Conservation (phyloP, 2,113 vertebrate species). For the Hepsetus odoe region DNA sequence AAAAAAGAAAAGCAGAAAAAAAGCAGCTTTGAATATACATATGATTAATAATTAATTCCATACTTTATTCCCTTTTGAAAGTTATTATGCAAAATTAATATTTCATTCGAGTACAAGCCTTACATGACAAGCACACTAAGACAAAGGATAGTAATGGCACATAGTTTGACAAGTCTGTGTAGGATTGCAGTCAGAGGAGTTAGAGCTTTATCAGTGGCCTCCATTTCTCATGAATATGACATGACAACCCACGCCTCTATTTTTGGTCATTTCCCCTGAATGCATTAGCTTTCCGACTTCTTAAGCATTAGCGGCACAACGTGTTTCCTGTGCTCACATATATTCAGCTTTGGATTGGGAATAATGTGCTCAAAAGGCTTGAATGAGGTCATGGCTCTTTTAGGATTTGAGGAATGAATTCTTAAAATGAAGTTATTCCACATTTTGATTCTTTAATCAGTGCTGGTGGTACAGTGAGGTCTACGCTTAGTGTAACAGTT, state of each 20-base stretch:
- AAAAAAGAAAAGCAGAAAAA: slow-evolving; percentile 63
- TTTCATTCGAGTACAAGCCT: slow-evolving; percentile 77
- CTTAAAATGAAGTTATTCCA: slow-evolving; percentile 29
- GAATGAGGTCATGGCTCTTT: slow-evolving; percentile 12
- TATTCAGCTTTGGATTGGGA: background rate
- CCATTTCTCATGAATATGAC: slow-evolving; percentile 69
- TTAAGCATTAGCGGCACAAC: slow-evolving; percentile 30
- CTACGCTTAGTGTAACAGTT: slow-evolving; percentile 13
- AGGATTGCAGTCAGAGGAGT: slow-evolving; percentile 57
- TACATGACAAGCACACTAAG: slow-evolving; percentile 76
- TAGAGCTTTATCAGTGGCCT: slow-evolving; percentile 67
- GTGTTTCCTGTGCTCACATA: slow-evolving; percentile 21
- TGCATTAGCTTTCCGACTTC: slow-evolving; percentile 59
- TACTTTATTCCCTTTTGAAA: slow-evolving; percentile 79
- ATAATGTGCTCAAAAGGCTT: slow-evolving; percentile 15
- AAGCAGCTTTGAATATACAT: slow-evolving; percentile 79
- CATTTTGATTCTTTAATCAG: slow-evolving; percentile 28
- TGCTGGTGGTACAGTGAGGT: background rate
- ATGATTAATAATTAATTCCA: slow-evolving; percentile 79
- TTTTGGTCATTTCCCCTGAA: slow-evolving; percentile 70
- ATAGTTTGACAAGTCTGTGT: slow-evolving; percentile 77
- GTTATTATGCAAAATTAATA: slow-evolving; percentile 82
- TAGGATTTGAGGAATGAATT: slow-evolving; percentile 13
- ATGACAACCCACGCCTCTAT: slow-evolving; percentile 69
- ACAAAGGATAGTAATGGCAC: slow-evolving; percentile 77